Base-by-base conservation (phyloP, 2,888 invertebrate species). In the Folsomia manolachei region DNA sequence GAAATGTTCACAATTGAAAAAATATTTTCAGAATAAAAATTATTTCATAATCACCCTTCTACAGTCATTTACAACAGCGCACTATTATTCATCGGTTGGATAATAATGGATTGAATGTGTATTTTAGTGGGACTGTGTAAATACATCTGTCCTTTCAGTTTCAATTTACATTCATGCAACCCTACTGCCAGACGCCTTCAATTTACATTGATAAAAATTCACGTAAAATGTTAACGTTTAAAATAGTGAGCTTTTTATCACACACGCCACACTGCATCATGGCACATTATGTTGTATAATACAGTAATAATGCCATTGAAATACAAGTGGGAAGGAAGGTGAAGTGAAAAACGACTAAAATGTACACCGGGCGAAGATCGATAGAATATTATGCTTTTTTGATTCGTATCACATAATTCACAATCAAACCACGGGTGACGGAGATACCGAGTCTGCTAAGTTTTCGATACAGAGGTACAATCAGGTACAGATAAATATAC, bases 71-170 rank as follows among this genome's bases (percentile, higher is more conserved):
- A n/a, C n/a, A n/a, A n/a, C n/a, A n/a, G n/a, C n/a, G n/a, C n/a
- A n/a, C n/a, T n/a, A n/a, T n/a, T n/a, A 39, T 39, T 39, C 14
- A 39, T 39, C 14, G 39, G 4, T 39, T 39, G 39, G 39, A 39
- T 39, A 14, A 39, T 14, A 39, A 39, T 39, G 14, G 14, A 9
- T 4, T 9, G 4, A 9, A 4, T 39, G 39, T 4, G 39, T 9
- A 14, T 9, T 39, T 39, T 39, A 19, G n/a, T 56, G 56, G 7
- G 7, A 4, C 56, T 56, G 56, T 56, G 21, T 19, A 56, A 56
- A 56, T 56, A 56, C 56, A 56, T 56, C 56, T 56, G 56, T 39
- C 56, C 56, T 56, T 19, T 56, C 56, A 56, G 7, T 56, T 39
- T 39, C 14, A 14, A 9, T 39, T 4, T 14, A 56, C 7, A 56